Evolutionary conservation across 2,888 invertebrate species (phyloP), one percentile per base, ranked within the genome.

Genomic region (Malachius bipustulatus): DNA sequence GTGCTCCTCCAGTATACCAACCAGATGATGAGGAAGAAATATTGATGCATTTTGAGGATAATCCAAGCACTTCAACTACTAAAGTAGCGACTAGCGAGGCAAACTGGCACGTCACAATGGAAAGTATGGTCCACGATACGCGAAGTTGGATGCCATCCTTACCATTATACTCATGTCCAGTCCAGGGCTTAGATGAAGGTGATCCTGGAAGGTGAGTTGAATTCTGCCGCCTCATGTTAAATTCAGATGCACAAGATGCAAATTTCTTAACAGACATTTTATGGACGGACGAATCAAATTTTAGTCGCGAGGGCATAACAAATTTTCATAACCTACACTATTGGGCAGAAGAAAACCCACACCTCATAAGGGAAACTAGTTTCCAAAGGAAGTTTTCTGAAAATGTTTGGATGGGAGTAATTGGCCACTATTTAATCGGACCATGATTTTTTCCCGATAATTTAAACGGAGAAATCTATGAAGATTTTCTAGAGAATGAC

Each of bases 261-360:
- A 19, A 19, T 19, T 8, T 19, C n/a, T 19, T 19, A 19, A 19
- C 6, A 6, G n/a, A 19, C 24, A 19, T 19, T 6, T 19, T 38
- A 13, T 38, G 38, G 26, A 38, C 27, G 10, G 38, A 38, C 13
- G 38, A 38, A 24, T 36, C 35, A 3, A 36, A 36, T 3, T 38
- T 38, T 32, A 27, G 11, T 15, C 30, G 32, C 14, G 36, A 38
- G 28, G 32, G 38, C 3, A 37, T 38, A 26, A 31, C 29, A 4
- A 31, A 38, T 26, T 30, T 36, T 31, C 38, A 38, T n/a, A 38
- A 38, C 28, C 13, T 38, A 12, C 26, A 38, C 14, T 37, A 27
- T 29, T 33, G 34, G 34, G 27, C 28, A 14, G 16, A 27, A 12
- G 34, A 34, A 36, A 37, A 35, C 34, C 34, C 33, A 9, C 27